Conservation (phyloP, 2,797 vertebrate genomes). For the Onychomys torridus region DNA sequence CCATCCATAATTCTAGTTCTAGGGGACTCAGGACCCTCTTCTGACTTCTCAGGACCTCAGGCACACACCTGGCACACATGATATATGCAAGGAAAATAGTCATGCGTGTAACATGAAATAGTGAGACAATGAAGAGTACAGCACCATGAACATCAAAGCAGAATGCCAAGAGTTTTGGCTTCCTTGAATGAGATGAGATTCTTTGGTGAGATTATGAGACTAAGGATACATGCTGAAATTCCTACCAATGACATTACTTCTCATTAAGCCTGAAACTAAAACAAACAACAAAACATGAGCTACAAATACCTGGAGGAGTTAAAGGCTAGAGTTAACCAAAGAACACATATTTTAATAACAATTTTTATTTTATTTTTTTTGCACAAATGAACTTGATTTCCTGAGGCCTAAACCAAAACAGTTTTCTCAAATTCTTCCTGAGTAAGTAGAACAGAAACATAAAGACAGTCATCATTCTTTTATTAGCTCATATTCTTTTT, state of each 20-base stretch:
- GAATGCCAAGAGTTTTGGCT: not conserved
- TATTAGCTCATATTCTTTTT: not conserved
- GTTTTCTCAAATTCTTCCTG: slow-evolving; percentile 32
- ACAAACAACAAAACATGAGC: not conserved
- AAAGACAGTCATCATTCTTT: not conserved
- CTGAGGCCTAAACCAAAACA: not conserved
- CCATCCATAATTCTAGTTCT: not conserved
- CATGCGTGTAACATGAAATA: not conserved
- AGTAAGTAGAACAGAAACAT: slow-evolving; percentile 10
- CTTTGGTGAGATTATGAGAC: not conserved
- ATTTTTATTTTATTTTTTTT: not conserved
- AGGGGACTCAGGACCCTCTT: not conserved
- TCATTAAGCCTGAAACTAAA: not conserved
- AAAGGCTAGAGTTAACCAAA: not conserved
- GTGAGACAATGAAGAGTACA: not conserved
- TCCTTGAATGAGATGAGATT: not conserved
- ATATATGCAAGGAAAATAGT: not conserved
- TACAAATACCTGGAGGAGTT: not conserved
- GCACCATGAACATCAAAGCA: not conserved
- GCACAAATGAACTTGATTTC: not conserved
- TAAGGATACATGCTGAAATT: not conserved
- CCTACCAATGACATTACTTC: not conserved
- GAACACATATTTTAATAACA: not conserved
- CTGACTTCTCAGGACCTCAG: too few species aligned
- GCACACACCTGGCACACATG: not conserved